Conservation (phyloP, 2,888 invertebrate genomes). For the Tachina fera region DNA sequence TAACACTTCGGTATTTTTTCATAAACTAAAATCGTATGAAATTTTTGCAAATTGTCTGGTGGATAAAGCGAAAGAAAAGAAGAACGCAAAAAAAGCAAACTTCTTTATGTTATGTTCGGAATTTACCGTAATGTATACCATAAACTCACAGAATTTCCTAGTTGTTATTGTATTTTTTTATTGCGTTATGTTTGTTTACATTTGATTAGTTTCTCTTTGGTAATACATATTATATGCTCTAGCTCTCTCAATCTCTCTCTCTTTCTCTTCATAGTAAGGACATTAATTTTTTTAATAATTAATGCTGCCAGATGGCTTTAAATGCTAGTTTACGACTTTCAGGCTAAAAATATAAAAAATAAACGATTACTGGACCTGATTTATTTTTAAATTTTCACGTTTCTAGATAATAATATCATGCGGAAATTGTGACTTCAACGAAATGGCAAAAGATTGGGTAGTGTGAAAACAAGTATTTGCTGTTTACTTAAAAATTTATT, state of each 20-base stretch:
- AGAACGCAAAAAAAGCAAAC: conserved; percentile 66
- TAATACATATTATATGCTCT: not conserved
- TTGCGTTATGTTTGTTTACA: conserved; percentile 56
- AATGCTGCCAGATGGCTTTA: conserved; percentile 15
- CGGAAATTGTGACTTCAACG: too few species aligned
- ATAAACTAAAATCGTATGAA: conserved; percentile 77
- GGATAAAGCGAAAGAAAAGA: conserved; percentile 15
- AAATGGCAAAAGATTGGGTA: too few species aligned
- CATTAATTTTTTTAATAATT: not conserved
- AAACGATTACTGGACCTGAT: too few species aligned
- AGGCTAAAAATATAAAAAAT: not conserved
- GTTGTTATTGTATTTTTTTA: conserved; percentile 6
- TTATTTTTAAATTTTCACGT: too few species aligned
- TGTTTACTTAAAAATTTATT: too few species aligned
- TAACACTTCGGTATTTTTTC: conserved; percentile 75
- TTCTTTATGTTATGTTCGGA: conserved; percentile 53
- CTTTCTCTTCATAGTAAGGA: not conserved
- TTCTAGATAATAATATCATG: too few species aligned
- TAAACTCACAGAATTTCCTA: conserved; percentile 28
- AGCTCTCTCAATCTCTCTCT: not conserved
- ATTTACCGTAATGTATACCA: conserved; percentile 61
- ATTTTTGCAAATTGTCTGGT: conserved; percentile 38
- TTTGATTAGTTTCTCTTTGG: conserved; percentile 12
- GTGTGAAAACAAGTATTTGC: too few species aligned
- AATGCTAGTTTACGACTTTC: not conserved